phyloP scores from a whole-genome alignment of 2,113 vertebrate genomes.

The Anguilla japonica region DNA sequence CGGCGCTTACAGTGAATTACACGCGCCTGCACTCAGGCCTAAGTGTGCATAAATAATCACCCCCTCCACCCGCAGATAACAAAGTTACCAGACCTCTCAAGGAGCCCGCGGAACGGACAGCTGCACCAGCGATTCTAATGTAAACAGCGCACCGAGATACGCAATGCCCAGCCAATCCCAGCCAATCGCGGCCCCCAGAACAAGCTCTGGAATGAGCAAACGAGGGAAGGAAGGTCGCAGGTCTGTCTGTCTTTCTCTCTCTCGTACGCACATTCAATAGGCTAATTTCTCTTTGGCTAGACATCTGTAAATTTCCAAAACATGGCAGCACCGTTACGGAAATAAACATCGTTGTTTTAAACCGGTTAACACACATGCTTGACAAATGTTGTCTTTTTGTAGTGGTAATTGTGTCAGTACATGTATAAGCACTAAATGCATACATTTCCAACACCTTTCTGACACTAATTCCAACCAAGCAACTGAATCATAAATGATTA shows the following conservation, averaged over 20 bases:
- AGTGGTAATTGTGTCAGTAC: neutral
- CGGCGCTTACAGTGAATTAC: conserved; percentile 72
- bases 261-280: neutral
- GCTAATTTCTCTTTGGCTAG: neutral
- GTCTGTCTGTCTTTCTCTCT: neutral
- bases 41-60: conserved; percentile 73
- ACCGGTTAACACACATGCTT: neutral
- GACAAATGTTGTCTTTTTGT: neutral
- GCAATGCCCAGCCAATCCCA: neutral
- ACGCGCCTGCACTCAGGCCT: conserved; percentile 55
- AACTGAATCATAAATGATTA: neutral
- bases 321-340: neutral
- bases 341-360: neutral
- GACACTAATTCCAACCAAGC: neutral
- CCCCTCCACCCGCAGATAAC: conserved; percentile 47
- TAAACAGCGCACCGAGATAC: neutral
- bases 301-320: neutral
- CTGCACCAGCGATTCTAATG: neutral
- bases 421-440: neutral
- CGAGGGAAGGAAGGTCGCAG: neutral
- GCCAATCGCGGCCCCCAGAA: neutral
- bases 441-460: neutral
- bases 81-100: conserved; percentile 51
- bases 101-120: conserved; percentile 39
- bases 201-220: neutral